phyloP scores from a whole-genome alignment of 2,797 vertebrate genomes.

The Cottoperca gobio region DNA sequence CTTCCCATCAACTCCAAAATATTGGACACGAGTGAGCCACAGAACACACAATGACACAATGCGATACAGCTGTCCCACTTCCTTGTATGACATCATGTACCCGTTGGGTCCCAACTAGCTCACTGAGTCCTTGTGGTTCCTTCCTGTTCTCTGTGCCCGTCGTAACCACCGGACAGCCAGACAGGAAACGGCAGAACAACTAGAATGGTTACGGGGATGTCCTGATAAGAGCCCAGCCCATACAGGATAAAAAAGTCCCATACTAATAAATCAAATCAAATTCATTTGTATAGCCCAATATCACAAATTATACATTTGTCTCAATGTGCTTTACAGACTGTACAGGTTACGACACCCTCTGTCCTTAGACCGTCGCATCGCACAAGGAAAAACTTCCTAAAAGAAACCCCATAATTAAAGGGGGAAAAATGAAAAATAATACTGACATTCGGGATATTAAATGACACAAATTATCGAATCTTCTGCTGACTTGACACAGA shows the following conservation, averaged over 20 bases:
- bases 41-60: slow-evolving; percentile 77
- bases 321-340: too few species aligned
- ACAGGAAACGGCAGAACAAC: slow-evolving; percentile 73
- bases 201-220: slow-evolving; percentile 62
- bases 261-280: too few species aligned
- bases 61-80: slow-evolving; percentile 74
- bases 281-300: too few species aligned
- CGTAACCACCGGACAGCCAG: slow-evolving; percentile 56
- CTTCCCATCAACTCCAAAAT: slow-evolving; percentile 43
- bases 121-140: slow-evolving; percentile 57
- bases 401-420: too few species aligned
- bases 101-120: slow-evolving; percentile 60
- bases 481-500: too few species aligned
- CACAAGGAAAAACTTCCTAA: too few species aligned
- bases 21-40: slow-evolving; percentile 40
- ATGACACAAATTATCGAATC: too few species aligned
- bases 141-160: slow-evolving; percentile 77
- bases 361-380: too few species aligned
- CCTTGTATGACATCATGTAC: slow-evolving; percentile 84
- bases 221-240: slow-evolving; percentile 42
- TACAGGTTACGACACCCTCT: too few species aligned
- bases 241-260: not conserved
- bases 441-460: not conserved
- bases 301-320: too few species aligned
- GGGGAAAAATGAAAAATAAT: too few species aligned